These are phyloP conservation scores for Drosophila tristis DNA, from an alignment of 1,140 invertebrate genomes.

Conservation along the genomic window DNA sequence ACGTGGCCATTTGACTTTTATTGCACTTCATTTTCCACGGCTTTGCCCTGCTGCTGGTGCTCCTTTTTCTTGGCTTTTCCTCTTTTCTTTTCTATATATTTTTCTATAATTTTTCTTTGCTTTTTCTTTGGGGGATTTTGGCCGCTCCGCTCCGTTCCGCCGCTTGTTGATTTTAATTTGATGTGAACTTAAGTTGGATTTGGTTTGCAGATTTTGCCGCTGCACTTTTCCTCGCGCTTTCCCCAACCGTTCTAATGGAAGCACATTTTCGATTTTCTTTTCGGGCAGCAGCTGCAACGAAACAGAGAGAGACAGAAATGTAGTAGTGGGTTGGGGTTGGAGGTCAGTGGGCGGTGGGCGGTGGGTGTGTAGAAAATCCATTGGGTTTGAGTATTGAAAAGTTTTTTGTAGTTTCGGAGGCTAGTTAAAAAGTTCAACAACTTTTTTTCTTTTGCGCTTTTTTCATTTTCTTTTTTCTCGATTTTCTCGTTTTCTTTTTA, in stretches of 20 bases:
- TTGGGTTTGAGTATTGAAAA: conserved; percentile 70
- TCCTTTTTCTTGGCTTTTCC: conserved; percentile 39
- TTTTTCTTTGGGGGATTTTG: conserved; percentile 9
- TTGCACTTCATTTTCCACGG: conserved; percentile 75
- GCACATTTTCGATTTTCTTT: conserved; percentile 66
- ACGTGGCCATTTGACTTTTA: conserved; percentile 83
- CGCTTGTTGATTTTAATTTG: conserved; percentile 82
- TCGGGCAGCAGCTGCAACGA: conserved; percentile 54
- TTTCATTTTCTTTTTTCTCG: conserved; percentile 18
- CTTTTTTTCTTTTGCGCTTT: conserved; percentile 62
- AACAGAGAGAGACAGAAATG: conserved; percentile 9
- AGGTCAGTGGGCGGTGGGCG: no score
- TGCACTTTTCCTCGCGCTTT: conserved; percentile 44
- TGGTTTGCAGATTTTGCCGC: conserved; percentile 73
- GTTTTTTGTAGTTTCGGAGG: conserved; percentile 59
- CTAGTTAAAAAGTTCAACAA: conserved; percentile 79
- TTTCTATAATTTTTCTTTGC: conserved; percentile 54
- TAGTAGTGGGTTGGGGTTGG: not conserved
- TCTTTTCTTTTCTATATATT: conserved; percentile 9
- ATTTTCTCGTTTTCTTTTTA: conserved; percentile 20
- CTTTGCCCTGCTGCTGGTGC: not conserved
- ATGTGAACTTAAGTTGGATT: conserved; percentile 82
- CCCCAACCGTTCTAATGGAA: conserved; percentile 37
- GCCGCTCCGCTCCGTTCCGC: conserved; percentile 11
- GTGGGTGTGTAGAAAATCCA: conserved; percentile 33